Conservation (phyloP, 2,797 vertebrate genomes). For the Mastacembelus armatus region DNA sequence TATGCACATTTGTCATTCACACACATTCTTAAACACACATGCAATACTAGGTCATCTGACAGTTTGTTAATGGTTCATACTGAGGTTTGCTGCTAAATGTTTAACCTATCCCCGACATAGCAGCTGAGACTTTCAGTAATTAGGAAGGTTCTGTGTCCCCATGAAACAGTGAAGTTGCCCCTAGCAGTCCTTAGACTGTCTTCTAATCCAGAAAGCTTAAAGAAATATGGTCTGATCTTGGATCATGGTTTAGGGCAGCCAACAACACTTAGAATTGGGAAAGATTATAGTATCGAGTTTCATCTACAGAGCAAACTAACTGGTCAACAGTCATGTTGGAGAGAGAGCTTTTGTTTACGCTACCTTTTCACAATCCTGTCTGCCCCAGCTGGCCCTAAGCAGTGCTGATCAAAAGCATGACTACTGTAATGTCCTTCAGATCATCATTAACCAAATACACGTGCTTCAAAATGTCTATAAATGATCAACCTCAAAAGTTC, state of each 20-base stretch:
- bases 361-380: slow-evolving; percentile 62
- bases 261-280: slow-evolving; percentile 32
- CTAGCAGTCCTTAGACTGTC: slow-evolving; percentile 42
- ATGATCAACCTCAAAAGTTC: slow-evolving; percentile 70
- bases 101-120: slow-evolving; percentile 22
- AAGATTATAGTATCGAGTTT: slow-evolving; percentile 45
- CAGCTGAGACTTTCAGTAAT: slow-evolving; percentile 22
- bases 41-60: slow-evolving; percentile 11
- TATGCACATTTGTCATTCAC: slow-evolving; percentile 9
- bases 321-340: slow-evolving; percentile 55
- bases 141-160: slow-evolving; percentile 26
- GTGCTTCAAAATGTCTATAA: slow-evolving; percentile 72
- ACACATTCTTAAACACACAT: neutral
- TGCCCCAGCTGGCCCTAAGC: slow-evolving; percentile 73
- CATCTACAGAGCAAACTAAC: slow-evolving; percentile 62
- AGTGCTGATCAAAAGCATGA: slow-evolving; percentile 79
- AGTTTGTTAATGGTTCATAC: slow-evolving; percentile 5
- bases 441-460: slow-evolving; percentile 69
- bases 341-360: slow-evolving; percentile 67
- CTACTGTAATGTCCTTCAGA: slow-evolving; percentile 64
- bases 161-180: slow-evolving; percentile 75
- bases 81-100: slow-evolving; percentile 19
- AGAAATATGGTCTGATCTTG: slow-evolving; percentile 60
- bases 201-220: slow-evolving; percentile 23
- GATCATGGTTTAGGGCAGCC: slow-evolving; percentile 71